These are phyloP conservation scores for Neodiprion fabricii DNA, from an alignment of 1,140 invertebrate species.

Conservation along the genomic window DNA sequence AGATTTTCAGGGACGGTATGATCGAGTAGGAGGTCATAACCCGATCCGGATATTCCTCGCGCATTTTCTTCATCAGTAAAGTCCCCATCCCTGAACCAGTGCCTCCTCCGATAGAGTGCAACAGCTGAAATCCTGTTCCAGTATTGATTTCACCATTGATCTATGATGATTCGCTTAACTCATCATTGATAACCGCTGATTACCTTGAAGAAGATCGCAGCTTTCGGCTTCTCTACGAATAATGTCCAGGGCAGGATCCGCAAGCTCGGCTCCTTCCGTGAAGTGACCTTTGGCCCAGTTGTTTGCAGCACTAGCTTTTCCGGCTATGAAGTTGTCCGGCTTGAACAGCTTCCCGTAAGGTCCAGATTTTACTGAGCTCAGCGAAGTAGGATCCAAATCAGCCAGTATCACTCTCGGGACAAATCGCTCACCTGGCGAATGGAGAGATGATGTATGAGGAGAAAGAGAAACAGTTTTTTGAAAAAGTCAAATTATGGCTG, in stretches of 20 bases:
- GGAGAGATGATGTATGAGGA: background rate
- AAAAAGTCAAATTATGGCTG: constrained; percentile 33
- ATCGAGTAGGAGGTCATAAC: constrained; percentile 65
- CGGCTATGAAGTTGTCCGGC: constrained; percentile 73
- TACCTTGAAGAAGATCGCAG: constrained; percentile 75
- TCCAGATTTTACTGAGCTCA: constrained; percentile 73
- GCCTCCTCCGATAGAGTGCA: constrained; percentile 66
- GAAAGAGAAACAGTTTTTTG: background rate
- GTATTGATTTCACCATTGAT: constrained; percentile 43
- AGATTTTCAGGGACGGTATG: constrained; percentile 56
- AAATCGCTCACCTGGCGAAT: constrained; percentile 67
- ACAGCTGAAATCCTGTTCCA: constrained; percentile 68
- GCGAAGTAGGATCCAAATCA: constrained; percentile 75
- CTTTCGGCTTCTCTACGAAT: constrained; percentile 79
- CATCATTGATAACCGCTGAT: constrained; percentile 56
- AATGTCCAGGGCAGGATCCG: constrained; percentile 79
- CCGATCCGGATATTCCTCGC: constrained; percentile 41
- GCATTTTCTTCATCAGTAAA: constrained; percentile 36
- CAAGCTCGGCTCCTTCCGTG: constrained; percentile 74
- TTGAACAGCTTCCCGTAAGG: constrained; percentile 72
- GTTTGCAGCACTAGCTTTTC: constrained; percentile 69
- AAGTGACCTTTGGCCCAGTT: constrained; percentile 81
- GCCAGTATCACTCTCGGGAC: constrained; percentile 74
- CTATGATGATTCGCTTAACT: background rate
- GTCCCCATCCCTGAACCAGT: constrained; percentile 51